Evolutionary conservation across 2,113 vertebrate species (phyloP), one percentile per base, ranked within the genome.

Genomic region (Collichthys lucidus): DNA sequence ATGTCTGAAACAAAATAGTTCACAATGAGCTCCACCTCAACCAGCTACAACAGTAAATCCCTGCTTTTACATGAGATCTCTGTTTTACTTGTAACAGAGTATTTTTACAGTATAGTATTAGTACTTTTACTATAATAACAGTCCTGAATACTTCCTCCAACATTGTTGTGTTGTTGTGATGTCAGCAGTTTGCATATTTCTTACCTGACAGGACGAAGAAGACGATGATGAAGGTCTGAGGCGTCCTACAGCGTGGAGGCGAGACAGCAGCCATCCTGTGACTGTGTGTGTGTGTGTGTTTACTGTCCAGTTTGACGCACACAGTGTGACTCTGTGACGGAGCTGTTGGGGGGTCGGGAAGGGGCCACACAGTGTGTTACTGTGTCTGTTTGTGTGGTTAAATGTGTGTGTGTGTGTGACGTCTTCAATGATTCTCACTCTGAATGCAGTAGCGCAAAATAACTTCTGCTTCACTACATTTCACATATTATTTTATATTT

Each of bases 171-270:
- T 12, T 56, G 26, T 35, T 16, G 31, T 64, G 81, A 80, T 52
- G 53, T 79, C 62, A 63, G 12, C 11, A 60, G 57, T 47, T 35
- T 12, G 50, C 11, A 42, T 65, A 86, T 92, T 60, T 65, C 87
- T 92, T 60, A 92, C 91, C 91, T 91, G 91, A 88, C 50, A 92
- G 75, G 72, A 90, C 0, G 61, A 90, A 17, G 82, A 79, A 60
- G 47, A 87, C 10, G 72, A 72, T 4, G 70, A 88, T 62, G 81
- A 93, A 77, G 80, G 79, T 86, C 52, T 68, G 82, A 65, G 31
- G 53, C 12, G 76, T 79, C 20, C n/a, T 49, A 49, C 52, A n/a
- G 42, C 47, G n/a, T 61, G 40, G 65, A 72, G 83, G 6, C 44
- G 69, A 81, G 52, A 24, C 63, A 9, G 78, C 44, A 44, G 84